Base-by-base conservation (phyloP, 2,113 vertebrate genomes). In the Eptatretus burgeri region DNA sequence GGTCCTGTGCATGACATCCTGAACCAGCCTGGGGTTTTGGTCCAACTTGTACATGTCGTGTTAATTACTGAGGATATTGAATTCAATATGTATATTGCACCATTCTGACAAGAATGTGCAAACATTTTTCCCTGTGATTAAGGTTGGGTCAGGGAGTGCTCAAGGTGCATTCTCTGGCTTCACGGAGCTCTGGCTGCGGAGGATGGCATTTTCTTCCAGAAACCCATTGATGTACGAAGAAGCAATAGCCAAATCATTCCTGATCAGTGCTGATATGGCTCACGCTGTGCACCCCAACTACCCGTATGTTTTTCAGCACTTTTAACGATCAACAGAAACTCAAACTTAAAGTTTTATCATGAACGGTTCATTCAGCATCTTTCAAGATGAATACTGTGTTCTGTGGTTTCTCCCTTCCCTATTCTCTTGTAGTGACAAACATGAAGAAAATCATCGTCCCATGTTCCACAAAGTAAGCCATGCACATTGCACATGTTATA, bases 241-340 rank as follows among this genome's bases (percentile, higher is more conserved):
- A 71, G 82, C 91, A 0, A 70, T 80, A 56, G 81, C 89, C 18
- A 79, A 76, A 53, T 98, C 91, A 69, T 93, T 78, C 76, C 83
- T 98, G 87, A 85, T 98, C 77, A 96, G 89, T 1, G 83, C 86
- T 0, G 91, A 98, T 70, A 98, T 98, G 91, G 91, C 87, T 3
- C 91, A 98, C 0, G 89, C 89, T 0, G 75, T 83, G 56, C 91
- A 98, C 70, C 89, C 91, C 13, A 98, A 98, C 77, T 94, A 95
- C 14, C 66, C 72, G 89, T 98, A 71, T 85, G 86, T 84, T 56
- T 65, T 60, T 62, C 63, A n/a, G 60, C 51, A 62, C 13, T 65
- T 50, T 62, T 62, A 20, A 51, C 51, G 14, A 52, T 51, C 18
- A 51, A 18, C 63, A 51, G 56, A 51, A 20, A 5, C 14, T 18